Evolutionary conservation across 2,888 invertebrate species (phyloP).

Genomic region (Desoria tigrina): DNA sequence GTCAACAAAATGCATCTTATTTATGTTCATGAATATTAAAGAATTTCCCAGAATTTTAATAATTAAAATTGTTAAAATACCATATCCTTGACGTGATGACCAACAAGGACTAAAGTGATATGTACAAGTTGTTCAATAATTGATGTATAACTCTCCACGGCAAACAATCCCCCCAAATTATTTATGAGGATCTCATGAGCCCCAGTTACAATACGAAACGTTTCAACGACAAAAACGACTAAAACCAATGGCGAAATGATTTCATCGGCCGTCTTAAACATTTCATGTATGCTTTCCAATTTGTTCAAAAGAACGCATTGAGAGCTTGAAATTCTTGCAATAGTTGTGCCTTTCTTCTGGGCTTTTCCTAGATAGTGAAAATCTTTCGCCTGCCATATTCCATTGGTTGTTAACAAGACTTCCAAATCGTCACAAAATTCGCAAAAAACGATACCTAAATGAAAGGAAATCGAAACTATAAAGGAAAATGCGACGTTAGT

Average conservation of each 20-base stretch:
- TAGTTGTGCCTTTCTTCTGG: not conserved
- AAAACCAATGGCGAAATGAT: slow-evolving; percentile 32
- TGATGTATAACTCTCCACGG: slow-evolving; percentile 2
- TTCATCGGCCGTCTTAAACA: slow-evolving; percentile 24
- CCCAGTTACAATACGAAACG: slow-evolving; percentile 12
- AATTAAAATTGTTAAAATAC: no score
- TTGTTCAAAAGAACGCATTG: slow-evolving; percentile 23
- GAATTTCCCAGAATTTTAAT: not conserved
- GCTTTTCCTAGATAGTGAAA: not conserved
- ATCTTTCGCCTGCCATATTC: not conserved
- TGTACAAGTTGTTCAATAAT: slow-evolving; percentile 17
- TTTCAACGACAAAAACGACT: slow-evolving; percentile 28
- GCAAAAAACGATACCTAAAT: slow-evolving; percentile 26
- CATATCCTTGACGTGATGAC: slow-evolving; percentile 25
- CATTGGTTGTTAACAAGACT: not conserved
- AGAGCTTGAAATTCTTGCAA: not conserved
- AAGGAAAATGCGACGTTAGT: slow-evolving; percentile 28
- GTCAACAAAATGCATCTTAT: no score
- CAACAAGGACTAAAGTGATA: slow-evolving; percentile 29
- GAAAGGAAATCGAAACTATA: slow-evolving; percentile 18
- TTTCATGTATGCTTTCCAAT: slow-evolving; percentile 21
- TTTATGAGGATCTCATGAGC: slow-evolving; percentile 10
- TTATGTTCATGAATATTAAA: not conserved
- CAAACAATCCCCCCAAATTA: slow-evolving; percentile 6
- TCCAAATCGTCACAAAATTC: slow-evolving; percentile 36